phyloP scores from a whole-genome alignment of 1,140 invertebrate genomes.

The Campodea augens region DNA sequence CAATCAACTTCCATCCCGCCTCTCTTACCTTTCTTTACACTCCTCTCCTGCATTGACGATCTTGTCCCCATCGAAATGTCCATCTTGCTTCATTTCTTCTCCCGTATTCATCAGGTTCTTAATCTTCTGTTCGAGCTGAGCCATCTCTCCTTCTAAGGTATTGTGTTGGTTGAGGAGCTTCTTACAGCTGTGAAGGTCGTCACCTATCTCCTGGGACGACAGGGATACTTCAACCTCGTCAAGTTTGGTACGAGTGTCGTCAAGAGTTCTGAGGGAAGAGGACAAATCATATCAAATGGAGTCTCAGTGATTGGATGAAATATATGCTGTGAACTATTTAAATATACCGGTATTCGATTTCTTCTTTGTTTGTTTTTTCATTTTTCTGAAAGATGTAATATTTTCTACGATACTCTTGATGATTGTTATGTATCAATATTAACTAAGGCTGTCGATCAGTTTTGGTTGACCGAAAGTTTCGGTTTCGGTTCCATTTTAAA shows the following conservation, averaged over 20 bases:
- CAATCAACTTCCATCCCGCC: too few relatives aligned
- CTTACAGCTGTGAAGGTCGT: conserved; percentile 71
- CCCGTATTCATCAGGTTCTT: conserved; percentile 55
- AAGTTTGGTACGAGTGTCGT: conserved; percentile 59
- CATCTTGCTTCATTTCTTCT: conserved; percentile 73
- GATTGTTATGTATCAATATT: too few relatives aligned
- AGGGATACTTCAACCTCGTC: conserved; percentile 54
- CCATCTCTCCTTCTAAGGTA: conserved; percentile 57
- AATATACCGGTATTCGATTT: too few relatives aligned
- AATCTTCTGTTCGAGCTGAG: conserved; percentile 53
- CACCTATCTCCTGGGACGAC: conserved; percentile 59
- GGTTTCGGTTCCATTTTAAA: too few relatives aligned
- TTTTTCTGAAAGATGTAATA: too few relatives aligned
- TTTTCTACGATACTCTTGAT: too few relatives aligned
- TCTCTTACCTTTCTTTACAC: conserved; percentile 44
- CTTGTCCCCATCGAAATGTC: conserved; percentile 78
- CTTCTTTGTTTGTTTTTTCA: too few relatives aligned
- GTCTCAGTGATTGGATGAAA: too few relatives aligned
- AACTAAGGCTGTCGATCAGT: too few relatives aligned
- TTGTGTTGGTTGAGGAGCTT: conserved; percentile 68
- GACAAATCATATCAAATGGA: too few relatives aligned
- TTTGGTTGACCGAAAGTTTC: too few relatives aligned
- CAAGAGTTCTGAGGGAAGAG: conserved; percentile 30
- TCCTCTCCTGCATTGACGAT: conserved; percentile 60
- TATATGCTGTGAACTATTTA: too few relatives aligned